Percentiles rank a stretch among this genome's conserved stretches.
Evolutionary conservation across 2,888 invertebrate genomes (phyloP).

Genomic region (Cryptus armator): DNA sequence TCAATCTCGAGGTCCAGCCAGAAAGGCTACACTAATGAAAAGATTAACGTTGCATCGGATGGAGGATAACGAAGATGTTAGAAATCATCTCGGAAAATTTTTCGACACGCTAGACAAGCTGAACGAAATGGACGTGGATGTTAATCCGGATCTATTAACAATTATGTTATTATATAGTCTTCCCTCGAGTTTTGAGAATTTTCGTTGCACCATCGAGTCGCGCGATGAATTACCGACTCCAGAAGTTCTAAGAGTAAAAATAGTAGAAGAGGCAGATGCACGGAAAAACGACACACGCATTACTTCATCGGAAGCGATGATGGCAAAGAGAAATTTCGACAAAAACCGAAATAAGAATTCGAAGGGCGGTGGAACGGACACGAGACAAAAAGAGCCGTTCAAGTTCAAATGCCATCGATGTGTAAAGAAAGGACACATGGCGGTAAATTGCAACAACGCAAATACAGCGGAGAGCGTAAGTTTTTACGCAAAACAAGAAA

Average conservation of each 20-base stretch:
- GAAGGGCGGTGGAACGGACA: slow-evolving; percentile 13
- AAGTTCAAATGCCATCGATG: slow-evolving; percentile 56
- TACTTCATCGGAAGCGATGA: slow-evolving; percentile 25
- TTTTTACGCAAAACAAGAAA: slow-evolving; percentile 25
- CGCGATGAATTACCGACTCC: slow-evolving; percentile 77
- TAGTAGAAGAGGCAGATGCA: slow-evolving; percentile 75
- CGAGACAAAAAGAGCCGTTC: slow-evolving; percentile 37
- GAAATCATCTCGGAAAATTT: slow-evolving; percentile 78
- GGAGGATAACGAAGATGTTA: slow-evolving; percentile 77
- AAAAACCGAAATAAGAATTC: slow-evolving; percentile 11
- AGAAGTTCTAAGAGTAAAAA: slow-evolving; percentile 75
- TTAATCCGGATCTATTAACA: slow-evolving; percentile 76
- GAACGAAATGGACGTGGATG: slow-evolving; percentile 75
- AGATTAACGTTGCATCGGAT: slow-evolving; percentile 79
- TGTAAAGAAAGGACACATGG: slow-evolving; percentile 56
- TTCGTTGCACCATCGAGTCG: slow-evolving; percentile 80
- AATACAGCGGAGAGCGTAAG: slow-evolving; percentile 30
- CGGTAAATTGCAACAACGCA: slow-evolving; percentile 34
- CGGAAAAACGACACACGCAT: slow-evolving; percentile 59
- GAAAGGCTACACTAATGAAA: slow-evolving; percentile 82
- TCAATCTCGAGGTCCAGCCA: slow-evolving; percentile 74
- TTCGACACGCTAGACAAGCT: slow-evolving; percentile 80
- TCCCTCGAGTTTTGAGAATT: slow-evolving; percentile 77
- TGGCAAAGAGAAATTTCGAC: slow-evolving; percentile 32
- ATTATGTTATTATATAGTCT: slow-evolving; percentile 80